Base-by-base conservation (phyloP, 2,797 vertebrate species). In the Chrosomus eos region DNA sequence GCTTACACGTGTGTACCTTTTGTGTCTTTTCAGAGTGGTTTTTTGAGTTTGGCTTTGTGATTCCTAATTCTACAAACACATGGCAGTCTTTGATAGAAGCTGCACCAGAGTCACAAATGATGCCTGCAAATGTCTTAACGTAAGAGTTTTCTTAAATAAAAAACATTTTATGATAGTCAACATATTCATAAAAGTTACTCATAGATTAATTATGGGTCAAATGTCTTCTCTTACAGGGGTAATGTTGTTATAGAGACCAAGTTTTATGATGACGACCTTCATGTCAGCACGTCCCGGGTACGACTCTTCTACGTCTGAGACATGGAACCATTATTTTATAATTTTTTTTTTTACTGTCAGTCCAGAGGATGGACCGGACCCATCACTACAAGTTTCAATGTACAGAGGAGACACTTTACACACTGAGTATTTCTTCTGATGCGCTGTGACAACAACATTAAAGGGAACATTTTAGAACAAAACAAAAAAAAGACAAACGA, bases 71-170 rank as follows among this genome's bases (percentile, higher is more conserved):
- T 90, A 99, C 98, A 93, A 99, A 99, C 94, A 99, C 98, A 84
- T 99, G 98, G 98, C 98, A 99, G 93, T 99, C 98, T 88, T 96
- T 99, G 94, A 99, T 99, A 95, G 98, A 99, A 92, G 98, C 98
- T 23, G 98, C 98, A 13, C 98, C 98, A 18, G 98, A 99, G 91
- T 99, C 98, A 88, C 98, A 99, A 94, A 99, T 99, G 98, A 99
- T 99, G 98, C 97, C 98, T 51, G 98, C 98, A 87, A 99, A 97
- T 53, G 96, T 99, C 94, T 95, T 99, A 95, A 99, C 97, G 98
- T 99, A 94, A 99, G 97, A 91, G 66, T 26, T 80, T 55, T 21
- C 51, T 68, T 62, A 3, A 38, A 1, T 4, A 64, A 21, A 26
- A 14, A 48, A 45, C 3, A 48, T 9, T 85, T 7, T 70, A 23